These are phyloP conservation scores for Tragelaphus scriptus DNA, from an alignment of 2,113 vertebrate genomes.

Conservation along the genomic window DNA sequence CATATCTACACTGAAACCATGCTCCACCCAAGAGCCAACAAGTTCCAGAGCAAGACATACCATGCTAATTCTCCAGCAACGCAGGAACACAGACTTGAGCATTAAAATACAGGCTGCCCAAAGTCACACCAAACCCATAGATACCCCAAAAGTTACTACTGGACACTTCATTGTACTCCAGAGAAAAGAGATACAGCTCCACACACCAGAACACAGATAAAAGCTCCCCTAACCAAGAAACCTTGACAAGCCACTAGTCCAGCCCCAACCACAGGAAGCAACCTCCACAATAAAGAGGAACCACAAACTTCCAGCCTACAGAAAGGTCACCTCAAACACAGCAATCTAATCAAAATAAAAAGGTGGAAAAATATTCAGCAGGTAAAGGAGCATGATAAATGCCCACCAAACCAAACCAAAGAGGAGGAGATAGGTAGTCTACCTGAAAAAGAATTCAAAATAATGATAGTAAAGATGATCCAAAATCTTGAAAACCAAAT, in stretches of 20 bases:
- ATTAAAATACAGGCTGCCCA: neutral
- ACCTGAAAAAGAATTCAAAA: neutral
- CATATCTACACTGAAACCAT: neutral
- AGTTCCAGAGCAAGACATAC: neutral
- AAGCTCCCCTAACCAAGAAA: neutral
- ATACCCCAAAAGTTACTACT: neutral
- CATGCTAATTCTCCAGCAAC: neutral
- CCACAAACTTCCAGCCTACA: neutral
- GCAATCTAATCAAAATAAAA: neutral
- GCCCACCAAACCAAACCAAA: neutral
- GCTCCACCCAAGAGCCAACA: neutral
- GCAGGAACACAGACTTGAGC: neutral
- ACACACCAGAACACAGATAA: neutral
- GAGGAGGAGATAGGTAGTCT: neutral
- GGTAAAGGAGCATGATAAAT: neutral
- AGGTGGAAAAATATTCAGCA: neutral
- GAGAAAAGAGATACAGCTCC: neutral
- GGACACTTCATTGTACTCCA: neutral
- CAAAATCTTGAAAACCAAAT: neutral
- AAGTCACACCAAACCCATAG: neutral
- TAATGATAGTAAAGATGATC: neutral
- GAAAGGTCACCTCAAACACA: neutral
- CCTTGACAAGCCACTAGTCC: neutral
- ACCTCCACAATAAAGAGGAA: neutral
- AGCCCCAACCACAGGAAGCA: neutral